Evolutionary conservation across 2,113 vertebrate genomes (phyloP).

Genomic region (Rafetus swinhoei): DNA sequence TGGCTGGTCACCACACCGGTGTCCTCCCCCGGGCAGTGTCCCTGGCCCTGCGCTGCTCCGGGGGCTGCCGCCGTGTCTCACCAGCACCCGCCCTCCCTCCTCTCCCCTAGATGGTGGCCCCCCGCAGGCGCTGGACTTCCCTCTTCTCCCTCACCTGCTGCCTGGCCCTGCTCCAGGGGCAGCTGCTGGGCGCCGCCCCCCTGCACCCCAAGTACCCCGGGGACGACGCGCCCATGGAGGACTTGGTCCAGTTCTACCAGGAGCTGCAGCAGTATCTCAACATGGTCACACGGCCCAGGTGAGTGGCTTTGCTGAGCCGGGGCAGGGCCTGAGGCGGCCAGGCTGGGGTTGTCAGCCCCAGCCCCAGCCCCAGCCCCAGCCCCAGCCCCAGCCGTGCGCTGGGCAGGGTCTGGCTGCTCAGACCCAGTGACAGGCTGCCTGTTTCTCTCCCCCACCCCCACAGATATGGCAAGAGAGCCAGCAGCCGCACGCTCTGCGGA

Average conservation of each 20-base stretch:
- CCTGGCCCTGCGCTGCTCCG: background rate
- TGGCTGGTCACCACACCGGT: background rate
- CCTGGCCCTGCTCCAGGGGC: background rate
- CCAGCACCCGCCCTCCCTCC: background rate
- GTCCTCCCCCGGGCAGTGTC: background rate
- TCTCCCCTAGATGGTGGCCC: background rate
- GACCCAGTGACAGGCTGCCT: background rate
- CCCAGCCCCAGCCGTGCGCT: background rate
- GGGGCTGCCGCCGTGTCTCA: background rate
- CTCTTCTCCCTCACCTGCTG: background rate
- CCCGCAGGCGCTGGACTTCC: background rate
- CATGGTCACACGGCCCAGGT: slow-evolving; percentile 42
- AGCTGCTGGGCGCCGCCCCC: background rate
- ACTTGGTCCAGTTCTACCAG: slow-evolving; percentile 28
- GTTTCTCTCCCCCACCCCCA: background rate
- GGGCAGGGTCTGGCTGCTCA: background rate
- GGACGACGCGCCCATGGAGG: background rate
- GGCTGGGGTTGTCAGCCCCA: too few relatives aligned
- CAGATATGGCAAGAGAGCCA: background rate
- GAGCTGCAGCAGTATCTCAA: slow-evolving; percentile 37
- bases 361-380: too few relatives aligned
- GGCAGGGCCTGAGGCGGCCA: background rate
- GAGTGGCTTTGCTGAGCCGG: background rate
- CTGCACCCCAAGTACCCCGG: slow-evolving; percentile 18
- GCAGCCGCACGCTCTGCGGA: too few relatives aligned